Conservation (phyloP, 2,888 invertebrate genomes). For the Hermaeophaga mercurialis region DNA sequence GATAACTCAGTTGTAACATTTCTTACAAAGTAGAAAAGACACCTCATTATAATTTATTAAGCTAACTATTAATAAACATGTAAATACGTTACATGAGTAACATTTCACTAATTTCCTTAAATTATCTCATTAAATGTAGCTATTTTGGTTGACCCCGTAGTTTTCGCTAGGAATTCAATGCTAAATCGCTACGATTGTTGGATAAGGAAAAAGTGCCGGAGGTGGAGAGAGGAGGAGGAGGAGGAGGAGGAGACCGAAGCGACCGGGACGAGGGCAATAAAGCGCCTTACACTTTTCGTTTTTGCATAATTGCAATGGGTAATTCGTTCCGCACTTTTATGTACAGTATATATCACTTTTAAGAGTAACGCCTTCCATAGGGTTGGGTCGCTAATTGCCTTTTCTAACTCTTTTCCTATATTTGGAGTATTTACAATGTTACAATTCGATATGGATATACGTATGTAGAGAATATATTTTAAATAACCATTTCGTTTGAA, state of each 20-base stretch:
- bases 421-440: background rate
- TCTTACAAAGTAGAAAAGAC: no score
- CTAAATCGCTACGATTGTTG: constrained; percentile 11
- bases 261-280: constrained; percentile 17
- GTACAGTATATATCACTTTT: constrained; percentile 24
- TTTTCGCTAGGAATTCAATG: constrained; percentile 12
- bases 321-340: constrained; percentile 24
- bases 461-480: no score
- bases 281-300: constrained; percentile 17
- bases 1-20: no score
- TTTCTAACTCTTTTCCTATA: background rate
- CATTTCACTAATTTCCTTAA: no score
- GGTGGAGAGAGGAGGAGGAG: background rate
- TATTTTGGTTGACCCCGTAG: background rate
- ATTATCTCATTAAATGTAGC: no score
- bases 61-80: no score
- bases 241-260: constrained; percentile 1
- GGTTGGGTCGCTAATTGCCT: constrained; percentile 10
- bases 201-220: background rate
- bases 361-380: constrained; percentile 15
- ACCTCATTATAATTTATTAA: no score
- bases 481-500: no score
- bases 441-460: no score
- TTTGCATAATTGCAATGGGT: constrained; percentile 26
- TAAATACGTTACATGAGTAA: no score